Conservation (phyloP, 2,888 invertebrate genomes). For the Helleia helle region DNA sequence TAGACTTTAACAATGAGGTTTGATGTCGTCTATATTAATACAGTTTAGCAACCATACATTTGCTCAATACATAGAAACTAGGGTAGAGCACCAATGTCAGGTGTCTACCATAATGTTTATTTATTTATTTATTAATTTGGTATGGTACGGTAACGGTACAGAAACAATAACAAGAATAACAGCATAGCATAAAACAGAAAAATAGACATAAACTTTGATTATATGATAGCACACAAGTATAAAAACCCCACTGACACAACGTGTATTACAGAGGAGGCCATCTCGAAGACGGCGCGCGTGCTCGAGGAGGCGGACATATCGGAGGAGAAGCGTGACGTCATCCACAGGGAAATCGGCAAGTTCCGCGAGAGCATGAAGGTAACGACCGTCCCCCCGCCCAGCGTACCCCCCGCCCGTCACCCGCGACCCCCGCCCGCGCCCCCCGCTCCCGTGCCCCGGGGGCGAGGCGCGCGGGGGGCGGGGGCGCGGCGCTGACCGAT, state of each 20-base stretch:
- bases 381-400: constrained; percentile 14
- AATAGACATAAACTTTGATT: too few species aligned
- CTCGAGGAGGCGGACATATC: constrained; percentile 92
- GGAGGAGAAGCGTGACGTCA: constrained; percentile 96
- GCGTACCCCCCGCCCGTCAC: neutral
- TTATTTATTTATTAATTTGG: too few species aligned
- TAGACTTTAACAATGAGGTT: too few species aligned
- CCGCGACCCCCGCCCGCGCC: constrained; percentile 5
- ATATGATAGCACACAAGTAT: too few species aligned
- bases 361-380: constrained; percentile 98
- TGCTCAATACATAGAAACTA: too few species aligned
- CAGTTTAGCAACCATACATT: too few species aligned
- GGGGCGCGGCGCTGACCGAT: constrained; percentile 7
- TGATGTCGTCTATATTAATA: too few species aligned
- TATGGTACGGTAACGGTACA: too few species aligned
- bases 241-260: neutral
- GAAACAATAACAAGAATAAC: too few species aligned
- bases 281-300: constrained; percentile 77
- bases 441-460: constrained; percentile 8
- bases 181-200: too few species aligned
- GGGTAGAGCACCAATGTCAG: too few species aligned
- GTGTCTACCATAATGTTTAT: too few species aligned
- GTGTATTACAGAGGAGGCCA: constrained; percentile 75
- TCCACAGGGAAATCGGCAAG: constrained; percentile 97
- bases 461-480: constrained; percentile 9